Evolutionary conservation across 2,113 vertebrate species (phyloP), one percentile per base, ranked within the genome.

Genomic region (Pseudorhombus dupliciocellatus): DNA sequence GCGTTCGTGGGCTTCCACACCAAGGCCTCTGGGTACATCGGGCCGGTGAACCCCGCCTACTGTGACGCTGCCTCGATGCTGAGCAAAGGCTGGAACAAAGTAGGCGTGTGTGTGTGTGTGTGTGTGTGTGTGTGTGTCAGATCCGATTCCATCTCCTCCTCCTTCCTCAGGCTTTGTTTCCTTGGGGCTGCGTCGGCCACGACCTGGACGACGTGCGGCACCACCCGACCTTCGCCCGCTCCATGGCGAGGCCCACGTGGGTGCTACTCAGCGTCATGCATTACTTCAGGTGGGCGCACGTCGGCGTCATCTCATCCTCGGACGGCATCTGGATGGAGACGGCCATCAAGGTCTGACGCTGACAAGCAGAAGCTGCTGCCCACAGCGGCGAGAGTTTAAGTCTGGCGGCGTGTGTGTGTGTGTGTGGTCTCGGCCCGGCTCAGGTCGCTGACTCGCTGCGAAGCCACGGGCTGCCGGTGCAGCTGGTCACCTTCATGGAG

Each of bases 1-100:
- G 56, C 67, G 0, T 95, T 94, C 59, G 37, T 94, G 31, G 81
- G 87, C 20, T 93, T 93, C 81, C 81, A 93, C 56, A 73, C 86
- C 2, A 87, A 76, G 46, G 94, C 93, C 1, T 92, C 94, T 0
- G 93, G 79, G 5, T 95, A 90, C 77, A 71, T 94, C 3, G 94
- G 94, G 24, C 94, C 92, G 0, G 70, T 83, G 52, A 95, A 95
- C 77, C 93, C 94, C 0, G 93, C 92, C 12, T 93, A 94, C 73
- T 95, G 94, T 69, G 94, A 95, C 5, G 88, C 93, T 46, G 93
- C 94, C 4, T 93, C 93, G 1, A 88, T 95, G 75, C 70, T 94
- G 59, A 94, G 87, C 54, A 94, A 93, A 81, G 90, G 90, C 77
- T 94, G 94, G 93, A 94, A 94, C 83, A 95, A 94, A 66, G 91